These are phyloP conservation scores for Noctua comes DNA, from an alignment of 2,888 invertebrate species.

Conservation along the genomic window DNA sequence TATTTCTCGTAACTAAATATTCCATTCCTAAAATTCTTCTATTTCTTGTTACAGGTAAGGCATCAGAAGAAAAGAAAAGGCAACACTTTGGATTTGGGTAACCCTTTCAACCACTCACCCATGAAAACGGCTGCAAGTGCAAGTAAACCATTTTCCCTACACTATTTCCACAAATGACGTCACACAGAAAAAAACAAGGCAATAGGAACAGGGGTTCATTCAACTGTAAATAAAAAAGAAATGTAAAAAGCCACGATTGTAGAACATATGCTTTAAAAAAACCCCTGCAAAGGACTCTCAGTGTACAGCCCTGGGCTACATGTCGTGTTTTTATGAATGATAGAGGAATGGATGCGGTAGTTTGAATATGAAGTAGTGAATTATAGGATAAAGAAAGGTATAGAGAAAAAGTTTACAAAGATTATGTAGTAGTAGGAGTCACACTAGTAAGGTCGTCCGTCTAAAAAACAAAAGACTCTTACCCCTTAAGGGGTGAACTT, in stretches of 20 bases:
- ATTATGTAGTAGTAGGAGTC: neutral
- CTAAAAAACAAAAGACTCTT: neutral
- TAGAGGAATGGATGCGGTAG: constrained; percentile 47
- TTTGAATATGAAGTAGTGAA: neutral
- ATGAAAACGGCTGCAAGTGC: neutral
- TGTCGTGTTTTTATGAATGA: constrained; percentile 38
- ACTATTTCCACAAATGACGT: neutral
- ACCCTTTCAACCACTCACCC: neutral
- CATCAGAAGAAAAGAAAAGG: neutral
- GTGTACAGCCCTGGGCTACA: constrained; percentile 65
- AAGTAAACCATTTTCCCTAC: neutral
- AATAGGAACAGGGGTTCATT: constrained; percentile 61
- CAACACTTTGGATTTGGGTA: neutral
- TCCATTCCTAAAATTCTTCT: neutral
- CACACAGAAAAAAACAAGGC: constrained; percentile 13
- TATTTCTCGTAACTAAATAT: too few relatives aligned
- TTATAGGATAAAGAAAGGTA: neutral
- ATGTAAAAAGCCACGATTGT: constrained; percentile 59
- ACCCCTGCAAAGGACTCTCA: constrained; percentile 69
- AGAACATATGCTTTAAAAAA: constrained; percentile 64
- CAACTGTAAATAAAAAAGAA: constrained; percentile 65
- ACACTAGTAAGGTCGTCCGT: neutral
- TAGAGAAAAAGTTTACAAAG: neutral
- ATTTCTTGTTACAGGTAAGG: constrained; percentile 54
- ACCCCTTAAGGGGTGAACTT: too few relatives aligned